Percentiles rank a stretch among this genome's conserved stretches.
These are phyloP conservation scores for Heliconius charithonia DNA, from an alignment of 2,888 invertebrate species.

Conservation along the genomic window DNA sequence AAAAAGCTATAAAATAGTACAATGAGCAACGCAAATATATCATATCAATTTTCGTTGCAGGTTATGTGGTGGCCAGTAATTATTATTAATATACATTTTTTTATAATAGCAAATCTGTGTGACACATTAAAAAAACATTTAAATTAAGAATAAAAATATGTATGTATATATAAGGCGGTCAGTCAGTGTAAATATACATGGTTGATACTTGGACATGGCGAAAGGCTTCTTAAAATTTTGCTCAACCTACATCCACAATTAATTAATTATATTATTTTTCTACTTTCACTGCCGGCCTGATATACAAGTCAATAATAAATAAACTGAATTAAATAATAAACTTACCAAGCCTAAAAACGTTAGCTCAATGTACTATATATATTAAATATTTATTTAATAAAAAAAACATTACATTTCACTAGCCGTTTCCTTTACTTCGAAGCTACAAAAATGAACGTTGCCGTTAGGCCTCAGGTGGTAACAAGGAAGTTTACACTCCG, in stretches of 20 bases:
- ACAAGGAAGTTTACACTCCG: conserved; percentile 15
- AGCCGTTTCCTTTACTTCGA: conserved; percentile 8
- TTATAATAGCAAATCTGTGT: not conserved
- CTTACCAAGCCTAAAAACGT: not conserved
- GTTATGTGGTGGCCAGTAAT: not conserved
- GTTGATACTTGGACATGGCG: not conserved
- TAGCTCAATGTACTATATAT: conserved; percentile 17
- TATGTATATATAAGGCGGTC: not conserved
- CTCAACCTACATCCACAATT: no score
- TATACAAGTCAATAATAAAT: not conserved
- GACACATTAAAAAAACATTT: not conserved
- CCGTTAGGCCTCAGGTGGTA: conserved; percentile 36
- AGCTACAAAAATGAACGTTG: conserved; percentile 39
- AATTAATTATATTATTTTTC: not conserved
- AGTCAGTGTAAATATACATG: not conserved
- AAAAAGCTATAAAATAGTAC: conserved; percentile 32
- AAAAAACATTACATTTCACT: conserved; percentile 28
- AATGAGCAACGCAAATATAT: conserved; percentile 5
- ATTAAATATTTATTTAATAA: conserved; percentile 18
- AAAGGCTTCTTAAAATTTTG: no score
- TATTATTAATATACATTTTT: not conserved
- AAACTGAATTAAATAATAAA: no score
- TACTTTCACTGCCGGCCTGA: not conserved
- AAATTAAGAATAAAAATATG: not conserved
- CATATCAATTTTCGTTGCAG: not conserved